Conservation (phyloP, 2,888 invertebrate species). For the Meteorus cinctellus region DNA sequence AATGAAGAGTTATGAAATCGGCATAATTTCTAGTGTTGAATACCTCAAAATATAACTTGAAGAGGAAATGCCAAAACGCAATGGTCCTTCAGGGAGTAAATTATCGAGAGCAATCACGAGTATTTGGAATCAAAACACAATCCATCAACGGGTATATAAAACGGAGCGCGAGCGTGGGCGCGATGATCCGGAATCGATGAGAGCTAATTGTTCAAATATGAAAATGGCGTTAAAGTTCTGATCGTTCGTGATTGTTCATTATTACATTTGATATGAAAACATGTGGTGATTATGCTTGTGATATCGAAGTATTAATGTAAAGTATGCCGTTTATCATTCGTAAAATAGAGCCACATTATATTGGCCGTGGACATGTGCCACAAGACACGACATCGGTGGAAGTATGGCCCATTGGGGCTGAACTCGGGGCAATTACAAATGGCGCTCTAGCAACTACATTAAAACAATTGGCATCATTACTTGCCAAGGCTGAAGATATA, state of each 20-base stretch:
- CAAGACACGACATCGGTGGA: conserved; percentile 87
- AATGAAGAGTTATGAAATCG: too few relatives aligned
- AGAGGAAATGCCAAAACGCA: too few relatives aligned
- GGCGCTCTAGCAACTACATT: conserved; percentile 89
- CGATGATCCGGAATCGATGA: neutral
- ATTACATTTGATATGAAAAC: neutral
- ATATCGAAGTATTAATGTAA: neutral
- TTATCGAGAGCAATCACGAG: too few relatives aligned
- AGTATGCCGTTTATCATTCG: conserved; percentile 91
- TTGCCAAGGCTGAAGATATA: conserved; percentile 88
- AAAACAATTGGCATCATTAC: conserved; percentile 88
- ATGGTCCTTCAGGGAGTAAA: too few relatives aligned
- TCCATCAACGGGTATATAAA: too few relatives aligned
- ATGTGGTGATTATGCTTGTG: neutral
- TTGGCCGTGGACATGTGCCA: conserved; percentile 83
- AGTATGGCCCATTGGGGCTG: conserved; percentile 86
- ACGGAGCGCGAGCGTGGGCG: too few relatives aligned
- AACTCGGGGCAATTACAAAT: conserved; percentile 90
- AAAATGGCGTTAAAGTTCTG: neutral
- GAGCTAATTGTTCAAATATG: neutral
- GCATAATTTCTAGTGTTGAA: too few relatives aligned
- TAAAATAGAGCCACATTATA: conserved; percentile 86
- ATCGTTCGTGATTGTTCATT: neutral
- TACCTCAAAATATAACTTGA: too few relatives aligned
- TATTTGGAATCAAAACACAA: too few relatives aligned